Evolutionary conservation across 2,113 vertebrate species (phyloP), one percentile per base, ranked within the genome.

Genomic region (Lamprotornis superbus): DNA sequence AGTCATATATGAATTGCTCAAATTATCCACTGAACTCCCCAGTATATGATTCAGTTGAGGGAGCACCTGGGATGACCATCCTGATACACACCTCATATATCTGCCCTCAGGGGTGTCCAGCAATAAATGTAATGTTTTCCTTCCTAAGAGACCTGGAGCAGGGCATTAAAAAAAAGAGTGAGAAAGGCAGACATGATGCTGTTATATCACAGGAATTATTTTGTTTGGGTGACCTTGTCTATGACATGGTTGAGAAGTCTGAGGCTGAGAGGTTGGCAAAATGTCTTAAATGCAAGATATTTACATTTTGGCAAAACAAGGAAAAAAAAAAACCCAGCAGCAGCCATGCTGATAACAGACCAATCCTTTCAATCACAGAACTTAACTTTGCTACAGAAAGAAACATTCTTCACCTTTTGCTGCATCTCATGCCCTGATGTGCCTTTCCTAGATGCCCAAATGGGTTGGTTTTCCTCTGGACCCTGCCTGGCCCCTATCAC

Each of bases 21-120:
- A 35, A 40, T 67, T 42, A 33, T 50, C 27, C 20, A 22, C 53
- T 91, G 61, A 89, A 33, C 13, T 89, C 35, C 6, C 28, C 22
- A 10, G 4, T 25, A 18, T 25, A 21, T 27, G 12, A 12, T 28
- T 65, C 31, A 30, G 5, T 12, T 70, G 64, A 75, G 22, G 14
- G 11, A 42, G 5, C 24, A 33, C 10, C 35, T 71, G 56, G 23
- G 11, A 27, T 78, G 19, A 28, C 15, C 61, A n/a, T 12, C 24
- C 16, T 56, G 23, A 14, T 60, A 19, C 5, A 46, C 5, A 23
- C 1, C 0, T 39, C 4, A 0, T 10, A 12, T 9, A 3, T 35
- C 27, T 81, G 31, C 16, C 7, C 11, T 67, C 30, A 33, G 7
- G 19, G 16, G 2, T 46, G 30, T 67, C 42, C 12, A 39, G 17